These are phyloP conservation scores for Thaumatotibia leucotreta DNA, from an alignment of 1,140 invertebrate species.

Conservation along the genomic window DNA sequence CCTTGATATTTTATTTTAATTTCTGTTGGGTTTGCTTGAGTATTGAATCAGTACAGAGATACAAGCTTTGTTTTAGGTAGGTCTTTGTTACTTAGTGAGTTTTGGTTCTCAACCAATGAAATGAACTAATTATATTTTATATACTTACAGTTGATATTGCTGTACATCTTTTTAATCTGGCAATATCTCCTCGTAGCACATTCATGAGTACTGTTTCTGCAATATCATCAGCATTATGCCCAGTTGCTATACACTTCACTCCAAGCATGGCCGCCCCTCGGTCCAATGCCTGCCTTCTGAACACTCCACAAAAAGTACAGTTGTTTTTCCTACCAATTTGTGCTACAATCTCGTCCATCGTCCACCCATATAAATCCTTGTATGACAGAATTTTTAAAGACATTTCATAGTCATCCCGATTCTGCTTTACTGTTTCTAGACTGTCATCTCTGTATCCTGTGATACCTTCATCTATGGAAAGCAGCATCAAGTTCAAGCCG, in stretches of 20 bases:
- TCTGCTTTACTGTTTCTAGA: constrained; percentile 96
- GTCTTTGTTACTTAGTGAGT: too few relatives aligned
- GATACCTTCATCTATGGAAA: constrained; percentile 99
- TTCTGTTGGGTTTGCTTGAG: too few relatives aligned
- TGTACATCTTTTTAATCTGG: constrained; percentile 93
- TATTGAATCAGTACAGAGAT: too few relatives aligned
- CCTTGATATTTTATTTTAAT: too few relatives aligned
- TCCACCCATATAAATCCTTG: constrained; percentile 99
- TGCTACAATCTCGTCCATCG: constrained; percentile 99
- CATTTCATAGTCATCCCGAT: constrained; percentile 94
- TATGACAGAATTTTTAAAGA: constrained; percentile 98
- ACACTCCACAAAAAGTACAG: constrained; percentile 99
- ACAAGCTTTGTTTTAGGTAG: too few relatives aligned
- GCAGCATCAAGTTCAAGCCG: constrained; percentile 91
- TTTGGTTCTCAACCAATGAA: too few relatives aligned
- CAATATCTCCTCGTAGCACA: constrained; percentile 97
- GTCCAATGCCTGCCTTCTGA: constrained; percentile 96
- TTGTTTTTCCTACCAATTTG: constrained; percentile 98
- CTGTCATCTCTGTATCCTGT: constrained; percentile 99
- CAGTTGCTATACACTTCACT: constrained; percentile 97
- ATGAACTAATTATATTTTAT: too few relatives aligned
- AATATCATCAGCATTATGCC: constrained; percentile 99
- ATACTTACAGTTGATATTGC: constrained; percentile 88
- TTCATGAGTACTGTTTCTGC: constrained; percentile 99
- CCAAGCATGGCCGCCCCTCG: constrained; percentile 91